Percentiles rank a stretch among this genome's conserved stretches.
Evolutionary conservation across 2,113 vertebrate species (phyloP).

Genomic region (Cephalopterus ornatus): DNA sequence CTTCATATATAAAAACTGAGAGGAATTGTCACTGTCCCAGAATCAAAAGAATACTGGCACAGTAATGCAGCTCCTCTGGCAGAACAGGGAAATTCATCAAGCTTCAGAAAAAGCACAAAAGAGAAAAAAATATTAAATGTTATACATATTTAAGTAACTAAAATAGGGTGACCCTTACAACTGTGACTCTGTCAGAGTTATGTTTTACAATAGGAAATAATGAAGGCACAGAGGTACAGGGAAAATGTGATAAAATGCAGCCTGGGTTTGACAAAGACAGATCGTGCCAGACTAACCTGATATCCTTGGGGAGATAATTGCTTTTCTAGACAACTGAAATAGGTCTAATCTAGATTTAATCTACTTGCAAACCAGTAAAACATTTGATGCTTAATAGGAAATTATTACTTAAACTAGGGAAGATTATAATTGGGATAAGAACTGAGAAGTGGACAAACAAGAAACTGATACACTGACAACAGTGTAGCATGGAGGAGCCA

Average conservation of each 20-base stretch:
- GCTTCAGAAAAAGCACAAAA: background rate
- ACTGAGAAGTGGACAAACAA: background rate
- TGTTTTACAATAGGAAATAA: background rate
- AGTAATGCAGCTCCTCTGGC: background rate
- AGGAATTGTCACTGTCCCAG: background rate
- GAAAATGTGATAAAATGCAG: background rate
- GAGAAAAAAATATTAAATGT: background rate
- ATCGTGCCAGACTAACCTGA: background rate
- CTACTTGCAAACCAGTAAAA: background rate
- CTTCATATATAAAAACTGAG: background rate
- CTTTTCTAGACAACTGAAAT: constrained; percentile 4
- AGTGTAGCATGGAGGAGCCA: background rate
- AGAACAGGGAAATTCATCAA: background rate
- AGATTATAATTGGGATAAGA: background rate
- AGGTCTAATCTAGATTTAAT: constrained; percentile 8
- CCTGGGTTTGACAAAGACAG: background rate
- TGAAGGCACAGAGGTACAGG: background rate
- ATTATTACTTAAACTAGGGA: background rate
- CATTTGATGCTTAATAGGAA: background rate
- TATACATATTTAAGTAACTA: background rate
- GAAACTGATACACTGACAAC: background rate
- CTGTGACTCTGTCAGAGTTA: background rate
- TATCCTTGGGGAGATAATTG: constrained; percentile 7
- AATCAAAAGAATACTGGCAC: background rate
- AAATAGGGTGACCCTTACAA: background rate